phyloP scores from a whole-genome alignment of 1,140 invertebrate genomes.

The Hyposmocoma kahamanoa region DNA sequence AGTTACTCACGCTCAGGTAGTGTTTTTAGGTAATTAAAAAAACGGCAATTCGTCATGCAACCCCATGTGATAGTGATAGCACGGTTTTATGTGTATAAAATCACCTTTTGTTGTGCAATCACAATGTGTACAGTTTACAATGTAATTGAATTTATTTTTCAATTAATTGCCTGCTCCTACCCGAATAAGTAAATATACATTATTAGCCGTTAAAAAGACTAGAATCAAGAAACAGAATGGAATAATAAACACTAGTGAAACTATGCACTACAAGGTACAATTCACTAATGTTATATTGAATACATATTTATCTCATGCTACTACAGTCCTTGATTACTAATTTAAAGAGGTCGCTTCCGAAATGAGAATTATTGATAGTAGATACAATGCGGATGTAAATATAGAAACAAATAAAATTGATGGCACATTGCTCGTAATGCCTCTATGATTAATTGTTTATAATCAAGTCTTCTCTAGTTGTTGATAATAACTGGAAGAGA shows the following conservation, averaged over 20 bases:
- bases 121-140: constrained; percentile 60
- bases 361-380: too few species aligned
- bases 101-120: constrained; percentile 45
- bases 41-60: too few species aligned
- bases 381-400: too few species aligned
- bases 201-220: constrained; percentile 54
- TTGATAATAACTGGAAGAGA: constrained; percentile 27
- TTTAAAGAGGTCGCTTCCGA: too few species aligned
- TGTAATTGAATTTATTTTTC: constrained; percentile 25
- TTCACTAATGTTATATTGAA: background rate
- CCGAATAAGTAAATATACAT: constrained; percentile 24
- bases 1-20: too few species aligned
- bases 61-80: too few species aligned
- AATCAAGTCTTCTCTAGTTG: background rate
- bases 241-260: too few species aligned
- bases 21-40: too few species aligned
- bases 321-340: too few species aligned
- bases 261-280: too few species aligned
- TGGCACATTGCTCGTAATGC: constrained; percentile 18
- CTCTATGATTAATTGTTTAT: background rate
- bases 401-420: constrained; percentile 12
- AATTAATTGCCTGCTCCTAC: constrained; percentile 18
- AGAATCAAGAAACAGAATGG: constrained; percentile 49
- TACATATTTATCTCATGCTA: too few species aligned
- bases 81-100: too few species aligned